Evolutionary conservation across 2,888 invertebrate species (phyloP).

Genomic region (Drosophila merina): DNA sequence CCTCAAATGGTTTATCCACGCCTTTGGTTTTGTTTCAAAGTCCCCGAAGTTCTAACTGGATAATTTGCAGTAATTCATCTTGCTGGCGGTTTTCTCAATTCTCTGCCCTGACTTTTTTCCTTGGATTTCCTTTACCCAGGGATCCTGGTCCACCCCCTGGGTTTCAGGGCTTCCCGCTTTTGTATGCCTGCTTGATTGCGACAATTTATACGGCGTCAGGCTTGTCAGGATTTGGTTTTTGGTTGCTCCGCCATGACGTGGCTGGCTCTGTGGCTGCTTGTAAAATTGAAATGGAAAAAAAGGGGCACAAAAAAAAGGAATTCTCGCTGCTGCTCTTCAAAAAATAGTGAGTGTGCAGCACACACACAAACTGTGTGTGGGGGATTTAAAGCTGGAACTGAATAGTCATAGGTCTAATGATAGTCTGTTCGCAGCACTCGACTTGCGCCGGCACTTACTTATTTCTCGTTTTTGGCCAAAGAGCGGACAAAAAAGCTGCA

Average conservation of each 20-base stretch:
- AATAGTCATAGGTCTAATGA: constrained; percentile 68
- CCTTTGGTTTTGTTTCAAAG: constrained; percentile 50
- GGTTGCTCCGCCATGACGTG: constrained; percentile 26
- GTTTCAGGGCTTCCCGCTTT: constrained; percentile 34
- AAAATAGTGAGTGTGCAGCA: constrained; percentile 7
- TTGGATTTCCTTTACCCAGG: background rate
- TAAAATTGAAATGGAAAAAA: constrained; percentile 41
- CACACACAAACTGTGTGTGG: background rate
- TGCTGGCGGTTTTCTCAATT: constrained; percentile 57
- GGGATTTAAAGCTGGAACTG: constrained; percentile 63
- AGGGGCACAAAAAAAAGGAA: constrained; percentile 5
- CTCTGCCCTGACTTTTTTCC: constrained; percentile 21
- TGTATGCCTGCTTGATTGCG: constrained; percentile 70
- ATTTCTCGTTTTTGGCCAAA: constrained; percentile 51
- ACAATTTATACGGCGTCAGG: constrained; percentile 72
- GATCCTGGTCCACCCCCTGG: background rate
- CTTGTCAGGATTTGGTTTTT: constrained; percentile 59
- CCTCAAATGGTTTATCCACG: constrained; percentile 21
- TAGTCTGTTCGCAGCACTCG: constrained; percentile 54
- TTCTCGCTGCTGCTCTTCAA: constrained; percentile 19
- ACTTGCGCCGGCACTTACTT: constrained; percentile 58
- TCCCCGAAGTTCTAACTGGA: constrained; percentile 72
- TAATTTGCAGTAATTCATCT: constrained; percentile 80
- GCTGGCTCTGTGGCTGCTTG: constrained; percentile 25
- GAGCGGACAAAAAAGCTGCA: constrained; percentile 28